These are phyloP conservation scores for Anoura caudifer DNA, from an alignment of 2,113 vertebrate genomes.

Conservation along the genomic window DNA sequence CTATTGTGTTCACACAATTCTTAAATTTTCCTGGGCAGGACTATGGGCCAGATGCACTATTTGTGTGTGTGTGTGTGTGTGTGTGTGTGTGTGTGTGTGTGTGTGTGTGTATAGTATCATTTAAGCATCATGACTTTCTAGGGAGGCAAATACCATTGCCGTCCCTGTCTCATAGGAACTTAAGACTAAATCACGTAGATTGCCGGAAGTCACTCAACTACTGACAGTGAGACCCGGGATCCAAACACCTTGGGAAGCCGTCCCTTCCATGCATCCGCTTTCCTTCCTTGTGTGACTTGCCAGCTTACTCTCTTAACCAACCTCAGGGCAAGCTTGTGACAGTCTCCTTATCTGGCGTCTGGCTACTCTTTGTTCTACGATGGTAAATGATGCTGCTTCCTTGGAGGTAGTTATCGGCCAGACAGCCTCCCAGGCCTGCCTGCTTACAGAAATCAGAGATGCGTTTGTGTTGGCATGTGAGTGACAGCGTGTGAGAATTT, in stretches of 20 bases:
- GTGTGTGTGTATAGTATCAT: background rate
- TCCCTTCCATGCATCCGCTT: background rate
- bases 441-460: slow-evolving; percentile 38
- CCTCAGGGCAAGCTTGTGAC: background rate
- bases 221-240: background rate
- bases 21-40: background rate
- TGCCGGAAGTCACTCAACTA: background rate
- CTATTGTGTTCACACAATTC: background rate
- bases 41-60: background rate
- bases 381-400: slow-evolving; percentile 15
- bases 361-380: slow-evolving; percentile 59
- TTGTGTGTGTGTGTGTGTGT: no score
- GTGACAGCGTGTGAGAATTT: slow-evolving; percentile 21
- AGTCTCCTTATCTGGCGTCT: slow-evolving; percentile 44
- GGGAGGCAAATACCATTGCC: background rate
- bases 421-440: background rate
- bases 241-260: background rate
- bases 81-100: background rate
- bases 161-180: background rate
- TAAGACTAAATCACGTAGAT: background rate
- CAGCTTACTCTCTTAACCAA: background rate
- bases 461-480: slow-evolving; percentile 44
- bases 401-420: background rate
- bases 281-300: background rate
- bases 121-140: background rate